Base-by-base conservation (phyloP, 1,140 invertebrate genomes). In the Scaptomyza pallida region DNA sequence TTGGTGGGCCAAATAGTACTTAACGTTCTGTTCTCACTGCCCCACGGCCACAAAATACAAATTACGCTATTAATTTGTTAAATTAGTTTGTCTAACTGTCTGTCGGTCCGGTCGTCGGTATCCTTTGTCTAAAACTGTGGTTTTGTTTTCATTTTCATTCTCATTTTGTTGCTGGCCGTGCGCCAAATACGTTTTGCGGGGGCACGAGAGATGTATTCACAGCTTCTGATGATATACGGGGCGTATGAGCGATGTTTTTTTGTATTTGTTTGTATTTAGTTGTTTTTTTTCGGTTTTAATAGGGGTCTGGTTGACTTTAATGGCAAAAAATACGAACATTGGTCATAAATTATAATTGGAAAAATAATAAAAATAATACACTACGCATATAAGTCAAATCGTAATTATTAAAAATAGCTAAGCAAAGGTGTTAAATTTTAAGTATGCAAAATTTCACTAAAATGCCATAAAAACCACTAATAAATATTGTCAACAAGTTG, bases 31-130 rank as follows among this genome's bases (percentile, higher is more conserved):
- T 35, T 37, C 9, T 13, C 48, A 12, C 5, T 26, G 33, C 16
- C 17, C 33, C 23, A 19, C 40, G 47, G 63, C 77, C 61, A 55
- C 78, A 70, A 78, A n/a, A 83, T 82, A 72, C 41, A 70, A 88
- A 88, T 85, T 81, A 76, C 77, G 82, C 81, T 65, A 85, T 85
- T 85, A 77, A 85, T 80, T 77, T 88, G 59, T 77, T 48, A 85
- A 88, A 74, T 77, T 62, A 81, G 76, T 59, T 85, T 60, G 70
- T 65, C 65, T 56, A 62, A 47, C 60, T 55, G 75, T 74, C 43
- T 35, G 62, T 62, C 60, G 50, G 75, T 74, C 43, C 30, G 62
- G 57, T 57, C 5, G 69, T 55, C 59, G 26, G 0, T 64, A n/a
- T 81, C 50, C 56, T 81, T 81, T 86, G 80, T 85, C 77, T 86